Conservation (phyloP, 2,113 vertebrate species). For the Zootoca vivipara region DNA sequence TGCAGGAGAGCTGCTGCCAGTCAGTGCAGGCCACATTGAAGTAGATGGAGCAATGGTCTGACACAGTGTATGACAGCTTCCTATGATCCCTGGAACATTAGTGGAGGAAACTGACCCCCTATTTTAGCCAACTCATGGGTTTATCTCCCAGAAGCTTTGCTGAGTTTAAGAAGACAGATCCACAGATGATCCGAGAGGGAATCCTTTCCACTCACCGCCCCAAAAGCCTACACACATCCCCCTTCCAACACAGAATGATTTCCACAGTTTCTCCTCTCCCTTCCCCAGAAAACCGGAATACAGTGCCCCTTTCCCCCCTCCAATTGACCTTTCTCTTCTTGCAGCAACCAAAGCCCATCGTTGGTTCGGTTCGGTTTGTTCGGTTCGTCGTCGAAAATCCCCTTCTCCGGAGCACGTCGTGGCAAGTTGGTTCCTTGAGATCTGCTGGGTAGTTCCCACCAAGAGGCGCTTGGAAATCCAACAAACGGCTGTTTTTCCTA, state of each 20-base stretch:
- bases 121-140: not conserved
- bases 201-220: too few relatives aligned
- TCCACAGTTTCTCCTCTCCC: not conserved
- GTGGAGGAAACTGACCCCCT: not conserved
- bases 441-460: not conserved
- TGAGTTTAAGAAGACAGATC: not conserved
- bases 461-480: not conserved
- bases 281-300: not conserved
- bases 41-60: too few relatives aligned
- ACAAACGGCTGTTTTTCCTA: not conserved
- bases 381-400: rapidly evolving
- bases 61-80: too few relatives aligned
- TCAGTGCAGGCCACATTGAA: too few relatives aligned
- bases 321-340: conserved; percentile 68
- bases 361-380: not conserved
- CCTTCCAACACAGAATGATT: not conserved
- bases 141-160: not conserved
- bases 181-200: not conserved
- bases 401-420: rapidly evolving
- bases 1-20: too few relatives aligned
- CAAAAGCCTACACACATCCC: not conserved
- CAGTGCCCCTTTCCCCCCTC: rapidly evolving
- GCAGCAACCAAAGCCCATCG: conserved; percentile 69
- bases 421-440: not conserved
- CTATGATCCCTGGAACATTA: not conserved